Base-by-base conservation (phyloP, 35 echinoderm and acorn worm genomes). In the Heliocidaris erythrogramma region DNA sequence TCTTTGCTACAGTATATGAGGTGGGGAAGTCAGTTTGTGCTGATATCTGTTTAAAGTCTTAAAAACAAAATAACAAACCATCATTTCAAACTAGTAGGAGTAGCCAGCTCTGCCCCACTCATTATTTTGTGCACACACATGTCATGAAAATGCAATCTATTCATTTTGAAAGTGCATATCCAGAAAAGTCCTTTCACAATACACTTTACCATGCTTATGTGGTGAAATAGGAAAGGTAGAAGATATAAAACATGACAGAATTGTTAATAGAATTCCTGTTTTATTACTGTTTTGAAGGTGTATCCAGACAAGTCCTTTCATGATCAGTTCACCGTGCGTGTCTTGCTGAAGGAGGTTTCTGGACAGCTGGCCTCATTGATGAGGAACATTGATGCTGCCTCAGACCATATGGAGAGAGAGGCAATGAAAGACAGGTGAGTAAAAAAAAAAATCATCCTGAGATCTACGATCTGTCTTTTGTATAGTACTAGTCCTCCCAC, bases 281-380 rank as follows among this genome's bases (percentile, higher is more conserved):
- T 6, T 2, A 4, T 69, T 6, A 21, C 17, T 18, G 13, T 78
- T 78, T 78, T 48, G 17, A 85, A 98, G 97, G 95, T 96, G 31
- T 98, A 98, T 92, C 96, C 97, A 9, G 94, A 96, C 32, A 96
- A 97, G 60, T 96, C 95, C 2, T 98, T 98, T 86, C 94, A 95
- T 49, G 96, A 98, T 50, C 96, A 98, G 94, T 98, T 98, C 88
- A 97, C 95, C 0, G 88, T 96, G 17, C 94, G 97, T 29, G 97
- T 98, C 89, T 88, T 98, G 9, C 47, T 98, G 95, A 98, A 98
- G 92, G 97, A 98, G 92, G 92, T 98, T 2, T 85, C 86, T 4
- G 96, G 85, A 16, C 97, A 98, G 86, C 60, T 98, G 87, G 88
- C 49, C 30, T 95, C 96, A 4, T 18, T 98, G 86, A 86, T 94